Evolutionary conservation across 2,888 invertebrate genomes (phyloP), one percentile per base, ranked within the genome.

Genomic region (Caenorhabditis auriculariae): DNA sequence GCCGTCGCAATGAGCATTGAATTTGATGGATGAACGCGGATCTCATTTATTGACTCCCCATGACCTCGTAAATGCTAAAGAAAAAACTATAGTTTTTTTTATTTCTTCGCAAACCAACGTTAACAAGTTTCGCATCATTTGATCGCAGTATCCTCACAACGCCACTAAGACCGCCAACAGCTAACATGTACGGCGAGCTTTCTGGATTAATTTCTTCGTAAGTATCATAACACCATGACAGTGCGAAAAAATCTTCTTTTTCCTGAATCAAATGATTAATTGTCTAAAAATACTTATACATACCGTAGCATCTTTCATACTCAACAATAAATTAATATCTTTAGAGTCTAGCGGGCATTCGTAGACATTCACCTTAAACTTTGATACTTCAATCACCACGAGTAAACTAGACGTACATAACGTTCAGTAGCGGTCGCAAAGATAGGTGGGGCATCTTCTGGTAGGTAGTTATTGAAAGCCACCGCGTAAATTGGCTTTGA

Each of bases 11-110:
- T 51, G 1, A 77, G 52, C 57, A 67, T 65, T 4, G 72, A 58
- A 38, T 72, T 55, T 3, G 28, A 24, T 4, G 74, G 74, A 28
- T 45, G 60, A 0, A 69, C 69, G 15, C 75, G 62, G 19, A 77
- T 48, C 15, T 77, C 77, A 56, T 77, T 78, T 28, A 77, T 61
- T 0, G 67, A 50, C 4, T 69, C 66, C 19, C 77, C 76, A 47
- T 68, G 67, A 6, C 72, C 61, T 19, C 32, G 37, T 0, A 72
- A 47, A 7, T 50, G 50, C 76, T 76, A 46, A 50, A 72, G 35
- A 26, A 54, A 32, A 26, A 5, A 9, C 12, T 38, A 21, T 15
- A 23, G 21, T 17, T n/a, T 27, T 29, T 7, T 7, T 29, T 15
- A 38, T 4, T 19, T 24, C 23, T 7, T 19, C 21, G 9, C 35